Evolutionary conservation across 2,888 invertebrate genomes (phyloP), one percentile per base, ranked within the genome.

Genomic region (Beris morrisii): DNA sequence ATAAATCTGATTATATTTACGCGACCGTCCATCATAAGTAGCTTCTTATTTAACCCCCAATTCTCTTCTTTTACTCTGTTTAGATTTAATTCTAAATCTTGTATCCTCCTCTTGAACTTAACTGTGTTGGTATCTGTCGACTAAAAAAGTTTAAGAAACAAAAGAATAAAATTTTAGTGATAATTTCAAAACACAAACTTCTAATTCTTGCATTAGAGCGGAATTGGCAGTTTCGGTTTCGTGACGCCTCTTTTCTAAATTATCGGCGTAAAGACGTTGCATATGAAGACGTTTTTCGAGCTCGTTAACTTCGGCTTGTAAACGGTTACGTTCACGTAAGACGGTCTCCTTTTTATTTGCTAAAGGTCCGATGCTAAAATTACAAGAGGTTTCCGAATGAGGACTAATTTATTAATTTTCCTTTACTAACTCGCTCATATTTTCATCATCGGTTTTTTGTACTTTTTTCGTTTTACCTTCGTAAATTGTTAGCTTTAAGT

Each of bases 251-350:
- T 77, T 75, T 65, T 79, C 79, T 65, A 79, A 48, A 0, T 74
- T 72, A 5, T 75, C 74, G 0, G 75, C 69, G 66, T 79, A 79
- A 43, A 69, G 68, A 1, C 79, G 74, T 69, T 78, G 75, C 5
- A 73, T 59, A 63, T 77, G 73, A 11, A 79, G 69, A 3, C 79
- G 77, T 45, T 74, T 76, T 64, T 75, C 73, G 38, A 77, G 68
- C 12, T 79, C 79, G 12, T 66, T 70, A 3, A 79, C 70, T 43
- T 79, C 79, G 0, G 69, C 73, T 67, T 75, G 75, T 46, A 79
- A 69, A 1, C 79, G 78, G 73, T 79, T 79, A 1, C 79, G 75
- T 68, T 79, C 79, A 4, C 75, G 74, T 46, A 75, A 74, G 31
- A 77, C 76, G 9, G 75, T 76, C 46, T 76, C 76, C 65, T 76